Conservation (phyloP, 2,113 vertebrate genomes). For the Heteronetta atricapilla region DNA sequence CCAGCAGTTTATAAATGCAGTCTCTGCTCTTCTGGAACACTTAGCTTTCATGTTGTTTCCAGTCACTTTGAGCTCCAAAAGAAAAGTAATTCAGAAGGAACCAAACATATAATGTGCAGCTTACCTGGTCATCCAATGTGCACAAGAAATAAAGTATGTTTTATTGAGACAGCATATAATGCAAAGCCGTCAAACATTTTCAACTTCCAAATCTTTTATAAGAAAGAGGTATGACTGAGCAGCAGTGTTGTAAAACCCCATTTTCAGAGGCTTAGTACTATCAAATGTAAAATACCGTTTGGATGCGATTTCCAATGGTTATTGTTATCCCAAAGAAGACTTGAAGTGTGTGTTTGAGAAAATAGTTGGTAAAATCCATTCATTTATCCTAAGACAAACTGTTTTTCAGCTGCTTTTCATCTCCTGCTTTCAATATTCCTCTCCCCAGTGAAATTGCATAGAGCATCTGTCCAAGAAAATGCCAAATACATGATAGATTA, state of each 20-base stretch:
- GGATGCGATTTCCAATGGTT: not conserved
- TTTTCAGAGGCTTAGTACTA: conserved; percentile 46
- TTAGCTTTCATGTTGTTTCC: not conserved
- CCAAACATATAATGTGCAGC: not conserved
- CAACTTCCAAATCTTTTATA: conserved; percentile 16
- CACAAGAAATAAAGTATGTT: conserved; percentile 46
- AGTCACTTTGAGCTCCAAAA: conserved; percentile 50
- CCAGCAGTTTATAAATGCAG: conserved; percentile 16
- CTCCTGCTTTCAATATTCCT: not conserved
- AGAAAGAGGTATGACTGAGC: not conserved
- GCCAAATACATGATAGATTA: not conserved
- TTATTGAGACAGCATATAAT: conserved; percentile 46
- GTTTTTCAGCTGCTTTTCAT: not conserved
- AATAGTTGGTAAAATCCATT: conserved; percentile 15
- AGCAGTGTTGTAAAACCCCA: not conserved
- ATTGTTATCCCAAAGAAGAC: not conserved
- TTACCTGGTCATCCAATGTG: conserved; percentile 39
- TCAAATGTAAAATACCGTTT: conserved; percentile 23
- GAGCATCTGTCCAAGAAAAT: not conserved
- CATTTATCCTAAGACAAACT: conserved; percentile 5
- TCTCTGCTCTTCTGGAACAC: conserved; percentile 8
- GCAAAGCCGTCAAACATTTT: conserved; percentile 36
- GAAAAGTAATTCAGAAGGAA: conserved; percentile 40
- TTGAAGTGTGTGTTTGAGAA: not conserved
- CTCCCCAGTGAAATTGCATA: not conserved